Conservation (phyloP, 2,888 invertebrate species). For the Tetragonula carbonaria region DNA sequence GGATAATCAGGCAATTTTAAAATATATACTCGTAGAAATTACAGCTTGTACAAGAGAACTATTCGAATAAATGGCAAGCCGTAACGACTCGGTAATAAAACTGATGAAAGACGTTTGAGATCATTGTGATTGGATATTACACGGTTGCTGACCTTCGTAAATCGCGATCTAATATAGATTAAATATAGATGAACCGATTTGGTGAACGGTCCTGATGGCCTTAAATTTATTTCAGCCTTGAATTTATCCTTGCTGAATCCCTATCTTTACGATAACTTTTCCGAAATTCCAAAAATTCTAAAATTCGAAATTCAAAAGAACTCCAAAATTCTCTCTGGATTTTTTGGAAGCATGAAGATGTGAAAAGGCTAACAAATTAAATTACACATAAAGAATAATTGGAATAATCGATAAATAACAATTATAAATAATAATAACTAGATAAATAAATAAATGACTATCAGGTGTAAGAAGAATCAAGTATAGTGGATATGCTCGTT, state of each 20-base stretch:
- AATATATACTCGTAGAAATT: slow-evolving; percentile 17
- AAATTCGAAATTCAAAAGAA: no score
- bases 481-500: neutral
- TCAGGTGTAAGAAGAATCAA: neutral
- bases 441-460: neutral
- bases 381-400: no score
- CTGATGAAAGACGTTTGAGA: neutral
- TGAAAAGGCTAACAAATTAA: no score
- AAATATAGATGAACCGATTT: no score
- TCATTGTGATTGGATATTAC: neutral
- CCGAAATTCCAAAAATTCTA: no score
- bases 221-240: neutral
- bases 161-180: neutral
- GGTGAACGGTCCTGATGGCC: neutral
- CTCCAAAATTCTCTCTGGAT: no score
- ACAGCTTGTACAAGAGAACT: slow-evolving; percentile 28
- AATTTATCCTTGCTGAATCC: neutral
- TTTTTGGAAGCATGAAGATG: no score
- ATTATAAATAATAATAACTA: no score
- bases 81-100: slow-evolving; percentile 9
- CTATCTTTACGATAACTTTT: neutral
- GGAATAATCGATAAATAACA: no score
- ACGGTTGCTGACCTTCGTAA: neutral
- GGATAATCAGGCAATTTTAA: slow-evolving; percentile 47
- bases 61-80: neutral